Evolutionary conservation across 1,140 invertebrate genomes (phyloP), one percentile per base, ranked within the genome.

Genomic region (Samia ricini): DNA sequence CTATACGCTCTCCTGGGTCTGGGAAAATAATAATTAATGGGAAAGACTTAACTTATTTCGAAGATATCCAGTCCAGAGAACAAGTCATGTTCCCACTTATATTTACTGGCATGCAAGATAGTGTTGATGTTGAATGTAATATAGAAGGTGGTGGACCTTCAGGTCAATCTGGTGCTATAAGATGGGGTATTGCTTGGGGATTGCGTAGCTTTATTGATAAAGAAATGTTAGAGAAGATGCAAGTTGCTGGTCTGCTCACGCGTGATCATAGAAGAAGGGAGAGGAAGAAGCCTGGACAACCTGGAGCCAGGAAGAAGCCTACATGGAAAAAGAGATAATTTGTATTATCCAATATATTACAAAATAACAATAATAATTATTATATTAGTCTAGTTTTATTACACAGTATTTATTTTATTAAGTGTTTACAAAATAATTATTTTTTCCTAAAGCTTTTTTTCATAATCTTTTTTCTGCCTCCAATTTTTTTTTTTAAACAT

Each of bases 281-380:
- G 89, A 93, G 98, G 73, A 98, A 98, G 93, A 99, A 99, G 93
- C 95, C 94, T 51, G 98, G 98, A 50, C 97, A 98, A 91, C 93
- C 94, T 81, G 96, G 96, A 76, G 97, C 98, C 26, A 95, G 98
- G 79, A 95, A 94, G 77, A 98, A 97, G 85, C 97, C 94, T 76
- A 98, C 97, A 63, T 99, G 98, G 98, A 96, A 96, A 81, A 97
- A 95, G 80, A 93, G 96, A 91, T 97, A 95, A 93, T 76, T 92
- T 66, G 26, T 22, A 23, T 59, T n/a, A 15, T 29, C 15, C 3
- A 8, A 26, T 42, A 42, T n/a, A 56, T 8, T 18, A 2, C 7
- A 56, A 20, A 33, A 10, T 4, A 26, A 33, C 26, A 18, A 20
- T 56, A n/a, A 33, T 26, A 29, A 19, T n/a, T 56, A 56, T 56